Base-by-base conservation (phyloP, 1,140 invertebrate species). In the Zaprionus taronus region DNA sequence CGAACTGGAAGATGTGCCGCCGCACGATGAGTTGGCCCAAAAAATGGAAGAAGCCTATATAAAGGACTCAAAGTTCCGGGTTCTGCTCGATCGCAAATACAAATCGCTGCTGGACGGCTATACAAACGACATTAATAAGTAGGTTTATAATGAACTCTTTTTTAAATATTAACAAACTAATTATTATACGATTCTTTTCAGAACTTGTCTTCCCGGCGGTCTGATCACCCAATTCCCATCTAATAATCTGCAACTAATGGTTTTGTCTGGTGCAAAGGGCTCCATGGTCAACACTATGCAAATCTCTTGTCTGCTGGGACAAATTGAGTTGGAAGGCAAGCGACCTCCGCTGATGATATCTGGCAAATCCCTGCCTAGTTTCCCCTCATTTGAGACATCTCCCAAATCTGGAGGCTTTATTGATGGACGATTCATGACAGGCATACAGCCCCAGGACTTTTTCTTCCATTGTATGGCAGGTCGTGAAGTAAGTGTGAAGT, bases 401-500 rank as follows among this genome's bases (percentile, higher is more conserved):
- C 98, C 99, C 0, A 94, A 97, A 91, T 97, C 99, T 28, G 99
- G 99, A 47, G 99, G 99, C 15, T 99, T 99, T 92, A 97, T 99
- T 41, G 97, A 97, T 82, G 97, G 98, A 4, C 94, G 99, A 31
- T 99, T 99, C 89, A 96, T 99, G 95, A 99, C 98, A 1, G 99
- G 99, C 63, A 98, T 99, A 75, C 95, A 97, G 87, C 98, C 98
- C 1, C 98, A 99, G 93, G 99, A 99, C 92, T 99, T 99, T 91
- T 99, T 99, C 93, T 99, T 99, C 93, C 99, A 99, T 95, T 99
- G 99, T 92, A 99, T 99, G 99, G 99, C 99, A 61, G 99, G 99
- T 73, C 95, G 99, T 93, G 99, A 99, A 95, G 96, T 96, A 91
- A 77, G 76, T 66, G 1, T 31, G 9, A 28, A 26, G n/a, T 34